Conservation (phyloP, 2,113 vertebrate species). For the Ramphastos sulfuratus region DNA sequence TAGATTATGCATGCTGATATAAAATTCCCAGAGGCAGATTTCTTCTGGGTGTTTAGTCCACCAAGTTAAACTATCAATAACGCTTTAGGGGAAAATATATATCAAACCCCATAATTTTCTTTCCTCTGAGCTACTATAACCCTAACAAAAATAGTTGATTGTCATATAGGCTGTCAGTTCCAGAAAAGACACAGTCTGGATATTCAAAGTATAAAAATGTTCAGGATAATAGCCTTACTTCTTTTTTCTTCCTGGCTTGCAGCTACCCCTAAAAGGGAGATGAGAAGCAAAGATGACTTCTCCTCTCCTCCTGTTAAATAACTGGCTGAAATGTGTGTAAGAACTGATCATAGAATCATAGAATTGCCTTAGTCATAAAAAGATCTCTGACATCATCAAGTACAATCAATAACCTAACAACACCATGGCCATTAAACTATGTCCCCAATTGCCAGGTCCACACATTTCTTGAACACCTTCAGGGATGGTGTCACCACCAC, state of each 20-base stretch:
- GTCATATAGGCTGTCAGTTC: neutral
- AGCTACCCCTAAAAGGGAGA: neutral
- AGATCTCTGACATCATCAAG: too few species aligned
- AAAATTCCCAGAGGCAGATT: neutral
- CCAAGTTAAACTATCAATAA: neutral
- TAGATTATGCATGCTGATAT: neutral
- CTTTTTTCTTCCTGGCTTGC: neutral
- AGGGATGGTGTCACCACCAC: too few species aligned
- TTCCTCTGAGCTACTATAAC: neutral
- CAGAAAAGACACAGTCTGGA: neutral
- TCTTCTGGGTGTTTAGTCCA: neutral
- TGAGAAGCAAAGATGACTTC: neutral
- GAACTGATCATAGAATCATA: neutral
- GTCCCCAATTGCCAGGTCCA: too few species aligned
- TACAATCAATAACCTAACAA: too few species aligned
- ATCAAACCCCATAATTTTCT: neutral
- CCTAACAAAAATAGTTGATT: neutral
- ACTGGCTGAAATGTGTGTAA: neutral
- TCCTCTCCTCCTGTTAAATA: neutral
- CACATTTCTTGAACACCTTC: too few species aligned
- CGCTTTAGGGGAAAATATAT: neutral
- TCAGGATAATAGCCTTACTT: neutral
- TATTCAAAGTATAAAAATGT: neutral
- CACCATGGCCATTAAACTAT: too few species aligned
- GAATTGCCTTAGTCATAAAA: too few species aligned